Conservation (phyloP, 2,888 invertebrate genomes). For the Oxycera nigricornis region DNA sequence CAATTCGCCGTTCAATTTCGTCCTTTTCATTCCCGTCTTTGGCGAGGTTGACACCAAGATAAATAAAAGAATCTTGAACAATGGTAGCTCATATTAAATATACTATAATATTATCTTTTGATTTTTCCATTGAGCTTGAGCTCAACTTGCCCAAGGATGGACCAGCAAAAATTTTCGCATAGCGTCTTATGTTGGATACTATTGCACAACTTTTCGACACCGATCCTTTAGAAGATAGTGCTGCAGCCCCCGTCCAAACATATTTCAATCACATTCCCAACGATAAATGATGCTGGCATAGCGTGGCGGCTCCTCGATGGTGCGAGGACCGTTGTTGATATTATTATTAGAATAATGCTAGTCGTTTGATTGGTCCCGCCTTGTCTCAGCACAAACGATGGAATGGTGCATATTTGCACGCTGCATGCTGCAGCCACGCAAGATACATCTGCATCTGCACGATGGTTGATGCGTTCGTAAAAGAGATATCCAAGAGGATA, state of each 20-base stretch:
- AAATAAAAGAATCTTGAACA: too few relatives aligned
- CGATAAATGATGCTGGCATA: conserved; percentile 22
- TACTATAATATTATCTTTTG: too few relatives aligned
- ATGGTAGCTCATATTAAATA: too few relatives aligned
- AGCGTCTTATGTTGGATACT: too few relatives aligned
- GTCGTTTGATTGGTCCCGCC: neutral
- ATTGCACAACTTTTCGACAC: neutral
- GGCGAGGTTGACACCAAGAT: too few relatives aligned
- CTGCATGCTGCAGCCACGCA: conserved; percentile 3
- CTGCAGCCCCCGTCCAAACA: neutral
- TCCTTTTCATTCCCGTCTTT: too few relatives aligned
- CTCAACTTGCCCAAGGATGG: neutral
- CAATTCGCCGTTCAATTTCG: too few relatives aligned
- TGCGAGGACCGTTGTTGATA: conserved; percentile 20
- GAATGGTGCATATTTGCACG: conserved; percentile 16
- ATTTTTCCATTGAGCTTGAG: too few relatives aligned
- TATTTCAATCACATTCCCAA: neutral
- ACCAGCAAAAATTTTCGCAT: too few relatives aligned
- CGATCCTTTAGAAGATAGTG: neutral
- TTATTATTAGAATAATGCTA: conserved; percentile 23
- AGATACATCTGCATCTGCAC: conserved; percentile 10
- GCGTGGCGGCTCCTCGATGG: conserved; percentile 27
- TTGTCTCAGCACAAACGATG: neutral
- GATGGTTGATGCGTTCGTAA: neutral
- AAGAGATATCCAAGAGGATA: neutral